Percentiles rank a stretch among this genome's conserved stretches.
Conservation (phyloP, 2,113 vertebrate genomes). For the Aphyosemion australe region DNA sequence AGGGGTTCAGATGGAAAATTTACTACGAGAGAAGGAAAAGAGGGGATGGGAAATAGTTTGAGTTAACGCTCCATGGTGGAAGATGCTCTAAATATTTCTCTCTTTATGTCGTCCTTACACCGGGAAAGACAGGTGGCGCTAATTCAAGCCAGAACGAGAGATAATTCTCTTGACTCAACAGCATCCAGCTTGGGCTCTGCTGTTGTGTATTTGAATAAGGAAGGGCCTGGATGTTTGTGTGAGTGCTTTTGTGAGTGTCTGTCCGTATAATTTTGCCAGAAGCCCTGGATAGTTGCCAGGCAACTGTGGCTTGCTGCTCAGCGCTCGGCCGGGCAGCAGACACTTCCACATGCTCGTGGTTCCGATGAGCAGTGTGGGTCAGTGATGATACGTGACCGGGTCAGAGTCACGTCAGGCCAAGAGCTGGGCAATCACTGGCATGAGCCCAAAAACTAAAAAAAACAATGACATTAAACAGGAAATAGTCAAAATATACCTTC, state of each 20-base stretch:
- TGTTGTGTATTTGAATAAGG: constrained; percentile 46
- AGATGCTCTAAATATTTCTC: constrained; percentile 35
- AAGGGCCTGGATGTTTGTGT: constrained; percentile 50
- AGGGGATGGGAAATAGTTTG: constrained; percentile 27
- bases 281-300: constrained; percentile 80
- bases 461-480: neutral
- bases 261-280: constrained; percentile 68
- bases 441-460: constrained; percentile 28
- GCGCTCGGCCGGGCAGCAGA: constrained; percentile 55
- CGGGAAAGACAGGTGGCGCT: constrained; percentile 10
- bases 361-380: constrained; percentile 58
- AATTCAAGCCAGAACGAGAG: constrained; percentile 18
- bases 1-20: constrained; percentile 59
- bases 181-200: constrained; percentile 21
- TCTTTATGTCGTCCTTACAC: constrained; percentile 36
- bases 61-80: constrained; percentile 36
- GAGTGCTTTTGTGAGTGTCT: constrained; percentile 65
- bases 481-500: constrained; percentile 28
- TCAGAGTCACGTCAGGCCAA: no score
- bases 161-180: neutral
- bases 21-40: constrained; percentile 46
- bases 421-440: constrained; percentile 23
- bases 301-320: constrained; percentile 75
- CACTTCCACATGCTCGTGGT: constrained; percentile 56
- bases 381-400: constrained; percentile 44